Percentiles rank a stretch among this genome's conserved stretches.
Conservation (phyloP, 2,888 invertebrate species). For the Synanthedon vespiformis region DNA sequence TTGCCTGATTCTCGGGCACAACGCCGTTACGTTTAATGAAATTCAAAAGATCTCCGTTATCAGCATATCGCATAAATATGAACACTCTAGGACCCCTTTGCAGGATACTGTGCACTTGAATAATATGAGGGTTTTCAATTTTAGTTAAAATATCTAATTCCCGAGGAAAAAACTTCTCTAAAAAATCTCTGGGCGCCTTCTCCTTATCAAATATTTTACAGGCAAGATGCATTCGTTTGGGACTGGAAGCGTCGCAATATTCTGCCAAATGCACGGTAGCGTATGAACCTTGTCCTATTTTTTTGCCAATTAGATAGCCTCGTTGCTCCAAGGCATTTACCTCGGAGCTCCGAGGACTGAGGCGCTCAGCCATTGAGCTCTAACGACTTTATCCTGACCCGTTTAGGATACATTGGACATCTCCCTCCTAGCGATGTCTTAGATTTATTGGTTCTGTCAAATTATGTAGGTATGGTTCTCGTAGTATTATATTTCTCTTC, state of each 20-base stretch:
- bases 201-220: slow-evolving; percentile 94
- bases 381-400: slow-evolving; percentile 67
- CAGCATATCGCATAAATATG: slow-evolving; percentile 92
- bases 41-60: slow-evolving; percentile 90
- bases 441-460: slow-evolving; percentile 56
- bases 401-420: slow-evolving; percentile 71
- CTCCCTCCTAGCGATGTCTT: slow-evolving; percentile 55
- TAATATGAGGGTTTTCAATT: slow-evolving; percentile 91
- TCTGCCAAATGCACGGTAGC: slow-evolving; percentile 91
- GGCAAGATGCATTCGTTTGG: slow-evolving; percentile 81
- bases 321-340: slow-evolving; percentile 86
- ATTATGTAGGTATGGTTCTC: slow-evolving; percentile 20
- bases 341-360: slow-evolving; percentile 85
- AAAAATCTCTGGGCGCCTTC: slow-evolving; percentile 89
- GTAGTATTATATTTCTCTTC: slow-evolving; percentile 40
- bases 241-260: slow-evolving; percentile 78
- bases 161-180: slow-evolving; percentile 92
- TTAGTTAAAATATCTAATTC: slow-evolving; percentile 91
- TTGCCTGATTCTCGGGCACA: slow-evolving; percentile 82
- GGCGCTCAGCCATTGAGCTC: slow-evolving; percentile 77
- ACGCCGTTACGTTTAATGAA: slow-evolving; percentile 83
- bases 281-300: slow-evolving; percentile 92
- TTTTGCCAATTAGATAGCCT: slow-evolving; percentile 86
- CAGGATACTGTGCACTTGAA: slow-evolving; percentile 88
- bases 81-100: slow-evolving; percentile 87